These are phyloP conservation scores for Caracal caracal DNA, from an alignment of 2,113 vertebrate genomes.

Conservation along the genomic window DNA sequence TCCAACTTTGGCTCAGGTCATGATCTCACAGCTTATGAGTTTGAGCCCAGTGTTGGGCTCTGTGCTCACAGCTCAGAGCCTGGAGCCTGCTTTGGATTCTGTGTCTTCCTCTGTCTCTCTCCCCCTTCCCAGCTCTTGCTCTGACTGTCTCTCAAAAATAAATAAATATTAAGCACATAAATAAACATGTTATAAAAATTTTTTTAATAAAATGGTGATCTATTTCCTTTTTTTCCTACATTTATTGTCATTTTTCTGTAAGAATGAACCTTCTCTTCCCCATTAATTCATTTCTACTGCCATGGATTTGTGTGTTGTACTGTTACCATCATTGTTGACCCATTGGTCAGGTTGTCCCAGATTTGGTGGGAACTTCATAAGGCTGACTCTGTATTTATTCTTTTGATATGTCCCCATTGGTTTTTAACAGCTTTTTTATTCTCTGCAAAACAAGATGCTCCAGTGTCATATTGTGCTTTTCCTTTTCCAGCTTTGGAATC, in stretches of 20 bases:
- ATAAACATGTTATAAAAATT: no score
- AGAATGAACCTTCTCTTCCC: background rate
- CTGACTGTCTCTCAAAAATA: no score
- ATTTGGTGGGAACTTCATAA: background rate
- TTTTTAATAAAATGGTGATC: background rate
- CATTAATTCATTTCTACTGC: background rate
- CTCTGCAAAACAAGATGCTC: background rate
- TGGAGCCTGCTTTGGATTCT: no score
- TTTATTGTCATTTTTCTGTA: background rate
- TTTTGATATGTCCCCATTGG: background rate
- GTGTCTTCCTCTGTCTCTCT: no score
- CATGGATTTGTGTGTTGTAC: background rate
- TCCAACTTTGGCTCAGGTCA: no score
- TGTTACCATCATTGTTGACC: background rate
- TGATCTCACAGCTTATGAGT: no score
- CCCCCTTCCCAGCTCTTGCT: no score
- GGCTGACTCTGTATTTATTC: background rate
- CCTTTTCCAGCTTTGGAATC: background rate
- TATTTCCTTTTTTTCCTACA: background rate
- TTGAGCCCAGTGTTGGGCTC: no score
- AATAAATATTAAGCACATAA: no score
- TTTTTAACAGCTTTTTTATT: background rate
- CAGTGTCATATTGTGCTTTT: background rate
- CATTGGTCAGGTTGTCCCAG: background rate
- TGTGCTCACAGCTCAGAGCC: no score